These are phyloP conservation scores for Trigoniulus corallinus DNA, from an alignment of 1,140 invertebrate species.

Conservation along the genomic window DNA sequence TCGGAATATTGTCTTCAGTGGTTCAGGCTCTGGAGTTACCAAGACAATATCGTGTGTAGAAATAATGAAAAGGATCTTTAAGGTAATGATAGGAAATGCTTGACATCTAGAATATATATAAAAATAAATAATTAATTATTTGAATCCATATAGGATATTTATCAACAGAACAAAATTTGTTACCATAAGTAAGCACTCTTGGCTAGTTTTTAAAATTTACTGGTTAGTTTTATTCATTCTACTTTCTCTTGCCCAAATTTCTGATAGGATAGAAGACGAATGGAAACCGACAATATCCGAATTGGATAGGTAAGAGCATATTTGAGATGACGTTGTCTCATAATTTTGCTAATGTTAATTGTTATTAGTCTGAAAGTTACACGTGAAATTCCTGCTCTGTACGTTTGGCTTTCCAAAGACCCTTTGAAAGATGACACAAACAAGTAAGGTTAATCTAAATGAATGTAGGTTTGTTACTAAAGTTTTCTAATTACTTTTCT, in stretches of 20 bases:
- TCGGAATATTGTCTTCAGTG: not conserved
- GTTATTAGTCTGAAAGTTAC: not conserved
- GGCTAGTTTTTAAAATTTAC: not conserved
- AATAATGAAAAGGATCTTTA: not conserved
- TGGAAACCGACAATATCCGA: not conserved
- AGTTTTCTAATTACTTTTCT: too few relatives aligned
- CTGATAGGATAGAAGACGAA: not conserved
- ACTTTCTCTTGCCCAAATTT: not conserved
- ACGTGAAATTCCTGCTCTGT: not conserved
- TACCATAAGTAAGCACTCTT: not conserved
- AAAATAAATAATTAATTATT: not conserved
- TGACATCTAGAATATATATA: not conserved
- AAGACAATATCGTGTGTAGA: not conserved
- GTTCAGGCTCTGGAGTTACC: not conserved
- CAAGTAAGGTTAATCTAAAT: too few relatives aligned
- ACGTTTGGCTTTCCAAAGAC: not conserved
- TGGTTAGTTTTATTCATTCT: not conserved
- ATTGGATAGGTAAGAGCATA: not conserved
- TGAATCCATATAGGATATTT: not conserved
- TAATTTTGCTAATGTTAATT: not conserved
- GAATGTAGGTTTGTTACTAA: too few relatives aligned
- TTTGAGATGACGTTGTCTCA: not conserved
- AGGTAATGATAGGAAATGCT: not conserved
- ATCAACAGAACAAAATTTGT: not conserved
- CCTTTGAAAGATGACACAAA: too few relatives aligned